Evolutionary conservation across 2,113 vertebrate species (phyloP).

Genomic region (Syngnathoides biaculeatus): DNA sequence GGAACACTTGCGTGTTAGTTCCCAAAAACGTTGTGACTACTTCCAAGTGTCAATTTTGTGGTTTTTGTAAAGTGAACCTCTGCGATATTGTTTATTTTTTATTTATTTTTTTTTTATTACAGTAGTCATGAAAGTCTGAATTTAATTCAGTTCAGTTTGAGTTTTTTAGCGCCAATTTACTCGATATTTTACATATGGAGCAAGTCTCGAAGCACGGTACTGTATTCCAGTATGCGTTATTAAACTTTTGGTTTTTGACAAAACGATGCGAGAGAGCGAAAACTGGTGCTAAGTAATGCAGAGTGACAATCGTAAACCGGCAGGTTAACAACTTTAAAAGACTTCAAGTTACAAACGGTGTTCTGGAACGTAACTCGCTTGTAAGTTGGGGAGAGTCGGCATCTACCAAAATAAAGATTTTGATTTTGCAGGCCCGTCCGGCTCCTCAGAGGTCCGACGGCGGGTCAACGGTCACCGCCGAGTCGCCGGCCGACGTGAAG

Average conservation of each 20-base stretch:
- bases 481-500: conserved; percentile 52
- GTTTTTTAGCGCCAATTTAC: neutral
- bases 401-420: conserved; percentile 12
- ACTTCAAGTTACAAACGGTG: neutral
- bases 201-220: no score
- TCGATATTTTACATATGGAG: conserved; percentile 15
- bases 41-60: no score
- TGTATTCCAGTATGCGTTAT: no score
- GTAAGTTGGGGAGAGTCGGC: neutral
- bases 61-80: no score
- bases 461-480: conserved; percentile 34
- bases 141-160: no score
- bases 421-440: conserved; percentile 6
- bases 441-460: conserved; percentile 25
- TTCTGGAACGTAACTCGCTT: neutral
- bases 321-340: neutral
- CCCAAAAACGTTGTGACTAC: no score
- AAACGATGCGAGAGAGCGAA: conserved; percentile 8
- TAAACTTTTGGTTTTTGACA: conserved; percentile 10
- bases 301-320: neutral
- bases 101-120: no score
- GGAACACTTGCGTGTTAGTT: neutral
- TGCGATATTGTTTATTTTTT: no score
- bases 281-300: neutral
- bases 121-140: no score